These are phyloP conservation scores for Pitangus sulphuratus DNA, from an alignment of 2,797 vertebrate species.

Conservation along the genomic window DNA sequence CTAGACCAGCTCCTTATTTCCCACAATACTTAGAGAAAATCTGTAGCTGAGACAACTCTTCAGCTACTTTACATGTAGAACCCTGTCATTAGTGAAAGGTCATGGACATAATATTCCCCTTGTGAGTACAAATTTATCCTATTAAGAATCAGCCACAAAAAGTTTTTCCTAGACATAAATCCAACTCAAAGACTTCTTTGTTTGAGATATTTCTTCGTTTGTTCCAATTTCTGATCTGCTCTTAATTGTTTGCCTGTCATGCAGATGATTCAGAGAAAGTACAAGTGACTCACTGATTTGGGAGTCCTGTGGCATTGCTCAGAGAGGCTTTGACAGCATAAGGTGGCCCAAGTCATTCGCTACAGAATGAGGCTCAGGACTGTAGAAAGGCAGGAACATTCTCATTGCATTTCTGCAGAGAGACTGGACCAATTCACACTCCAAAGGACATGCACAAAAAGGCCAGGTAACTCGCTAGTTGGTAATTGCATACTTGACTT, in stretches of 20 bases:
- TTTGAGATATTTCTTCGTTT: not conserved
- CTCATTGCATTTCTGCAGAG: not conserved
- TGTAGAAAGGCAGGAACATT: not conserved
- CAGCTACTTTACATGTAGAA: not conserved
- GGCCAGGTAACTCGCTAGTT: not conserved
- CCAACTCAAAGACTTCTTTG: constrained; percentile 9
- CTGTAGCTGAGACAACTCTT: not conserved
- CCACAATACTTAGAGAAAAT: not conserved
- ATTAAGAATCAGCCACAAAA: constrained; percentile 16
- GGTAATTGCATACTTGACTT: not conserved
- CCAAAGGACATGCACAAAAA: not conserved
- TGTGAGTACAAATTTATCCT: constrained; percentile 34
- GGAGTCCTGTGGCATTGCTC: constrained; percentile 1
- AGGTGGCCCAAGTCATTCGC: not conserved
- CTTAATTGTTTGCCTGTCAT: not conserved
- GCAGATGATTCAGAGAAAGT: not conserved
- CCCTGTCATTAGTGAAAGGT: constrained; percentile 14
- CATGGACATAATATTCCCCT: not conserved
- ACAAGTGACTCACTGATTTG: not conserved
- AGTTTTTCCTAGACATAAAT: constrained; percentile 24
- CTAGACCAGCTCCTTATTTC: not conserved
- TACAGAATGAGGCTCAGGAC: not conserved
- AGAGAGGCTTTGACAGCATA: not conserved
- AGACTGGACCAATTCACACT: not conserved
- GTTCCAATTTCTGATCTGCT: not conserved